Conservation (phyloP, 2,888 invertebrate genomes). For the Iselma pallidipennis region DNA sequence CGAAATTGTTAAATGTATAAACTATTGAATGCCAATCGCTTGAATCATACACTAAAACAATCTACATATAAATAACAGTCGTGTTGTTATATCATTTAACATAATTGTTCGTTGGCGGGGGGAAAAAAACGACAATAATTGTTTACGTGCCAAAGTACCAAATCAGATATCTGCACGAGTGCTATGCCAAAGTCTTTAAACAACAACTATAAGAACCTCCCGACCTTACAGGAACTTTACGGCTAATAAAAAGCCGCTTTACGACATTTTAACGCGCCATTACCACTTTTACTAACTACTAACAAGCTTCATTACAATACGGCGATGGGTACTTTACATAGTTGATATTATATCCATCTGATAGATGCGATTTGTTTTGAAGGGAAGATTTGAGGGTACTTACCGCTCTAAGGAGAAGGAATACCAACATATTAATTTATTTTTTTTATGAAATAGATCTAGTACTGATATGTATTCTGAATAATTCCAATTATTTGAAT, state of each 20-base stretch:
- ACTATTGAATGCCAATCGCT: neutral
- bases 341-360: conserved; percentile 45
- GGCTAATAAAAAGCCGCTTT: conserved; percentile 56
- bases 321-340: conserved; percentile 48
- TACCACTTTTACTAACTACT: conserved; percentile 56
- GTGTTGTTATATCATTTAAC: no score
- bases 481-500: neutral
- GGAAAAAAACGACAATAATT: conserved; percentile 43
- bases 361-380: conserved; percentile 32
- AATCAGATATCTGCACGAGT: conserved; percentile 46
- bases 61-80: no score
- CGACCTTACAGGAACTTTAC: conserved; percentile 52
- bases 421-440: no score
- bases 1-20: no score
- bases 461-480: neutral
- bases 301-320: conserved; percentile 56
- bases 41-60: neutral
- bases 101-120: neutral
- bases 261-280: conserved; percentile 56
- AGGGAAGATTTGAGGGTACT: no score
- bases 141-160: conserved; percentile 48
- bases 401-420: no score
- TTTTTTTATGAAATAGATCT: no score
- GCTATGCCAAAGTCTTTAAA: conserved; percentile 35
- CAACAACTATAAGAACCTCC: conserved; percentile 39